These are phyloP conservation scores for Edolisoma coerulescens DNA, from an alignment of 2,113 vertebrate species.

Conservation along the genomic window DNA sequence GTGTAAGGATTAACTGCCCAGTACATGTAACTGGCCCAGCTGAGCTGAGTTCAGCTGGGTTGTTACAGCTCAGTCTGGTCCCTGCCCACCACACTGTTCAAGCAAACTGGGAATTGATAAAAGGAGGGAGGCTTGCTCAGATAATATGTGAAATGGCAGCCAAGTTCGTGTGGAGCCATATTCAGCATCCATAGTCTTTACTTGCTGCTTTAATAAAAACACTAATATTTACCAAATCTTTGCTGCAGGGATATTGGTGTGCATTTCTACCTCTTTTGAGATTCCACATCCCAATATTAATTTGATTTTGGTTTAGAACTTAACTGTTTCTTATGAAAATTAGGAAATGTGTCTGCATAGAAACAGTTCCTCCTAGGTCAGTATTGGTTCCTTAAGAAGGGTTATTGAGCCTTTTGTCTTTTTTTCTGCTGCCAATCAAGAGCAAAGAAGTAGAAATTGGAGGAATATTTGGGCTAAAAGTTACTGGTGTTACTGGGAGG, in stretches of 20 bases:
- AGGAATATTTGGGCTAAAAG: not conserved
- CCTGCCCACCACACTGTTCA: not conserved
- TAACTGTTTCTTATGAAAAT: not conserved
- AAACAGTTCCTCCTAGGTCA: not conserved
- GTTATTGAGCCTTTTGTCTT: not conserved
- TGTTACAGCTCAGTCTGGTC: not conserved
- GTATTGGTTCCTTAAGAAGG: not conserved
- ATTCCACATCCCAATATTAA: fast-evolving
- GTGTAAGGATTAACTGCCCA: not conserved
- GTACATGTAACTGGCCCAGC: fast-evolving
- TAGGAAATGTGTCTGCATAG: not conserved
- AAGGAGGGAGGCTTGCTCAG: not conserved
- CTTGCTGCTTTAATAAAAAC: not conserved
- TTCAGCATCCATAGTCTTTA: not conserved
- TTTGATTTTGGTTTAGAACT: not conserved
- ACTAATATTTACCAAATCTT: not conserved
- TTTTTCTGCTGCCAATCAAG: not conserved
- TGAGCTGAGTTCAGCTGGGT: not conserved
- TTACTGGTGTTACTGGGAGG: not conserved
- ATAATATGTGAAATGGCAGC: not conserved
- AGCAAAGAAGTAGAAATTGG: not conserved
- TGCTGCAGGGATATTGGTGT: not conserved
- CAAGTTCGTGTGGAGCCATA: not conserved
- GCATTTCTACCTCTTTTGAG: not conserved
- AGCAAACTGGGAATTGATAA: not conserved